Base-by-base conservation (phyloP, 2,113 vertebrate genomes). In the Lathamus discolor region DNA sequence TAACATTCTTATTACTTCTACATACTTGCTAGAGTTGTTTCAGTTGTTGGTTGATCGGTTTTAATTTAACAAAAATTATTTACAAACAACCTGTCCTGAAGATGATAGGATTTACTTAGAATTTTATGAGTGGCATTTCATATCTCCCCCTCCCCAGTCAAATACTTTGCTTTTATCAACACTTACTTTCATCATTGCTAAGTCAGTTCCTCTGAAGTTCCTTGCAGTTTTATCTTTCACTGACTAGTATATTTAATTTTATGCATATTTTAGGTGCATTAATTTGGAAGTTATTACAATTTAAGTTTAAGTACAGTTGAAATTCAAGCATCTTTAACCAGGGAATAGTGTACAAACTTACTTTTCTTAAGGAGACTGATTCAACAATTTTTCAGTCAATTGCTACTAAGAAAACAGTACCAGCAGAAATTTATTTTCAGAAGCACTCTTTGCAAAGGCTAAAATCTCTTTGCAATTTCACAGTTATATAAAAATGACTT, bases 361-460 rank as follows among this genome's bases (percentile, higher is more conserved):
- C 17, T 54, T 88, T 25, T 68, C 13, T 43, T 41, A 59, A 59
- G 18, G 35, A 52, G 16, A 2, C 7, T n/a, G 20, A 52, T 66
- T 77, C 37, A 61, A 39, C 64, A 28, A 24, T 23, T 28, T 33
- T 48, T 66, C 20, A 17, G 5, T 33, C 44, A 35, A 63, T 13
- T 48, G 27, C 23, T 64, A 54, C 74, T 29, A 62, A 90, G 52
- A 90, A 83, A 68, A 28, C 1, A 0, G 0, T 27, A n/a, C 39
- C 39, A 68, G 44, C 63, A 37, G 18, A 67, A 83, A 64, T 7
- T 51, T 41, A 24, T 41, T 94, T 92, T 96, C 80, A 85, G 62
- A 77, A 96, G 78, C 63, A 86, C 31, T 81, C 67, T 87, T 94
- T 83, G 55, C 49, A 63, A 97, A 85, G 33, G 39, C 66, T 81